These are phyloP conservation scores for Apocheima hispidaria DNA, from an alignment of 2,888 invertebrate species.

Conservation along the genomic window DNA sequence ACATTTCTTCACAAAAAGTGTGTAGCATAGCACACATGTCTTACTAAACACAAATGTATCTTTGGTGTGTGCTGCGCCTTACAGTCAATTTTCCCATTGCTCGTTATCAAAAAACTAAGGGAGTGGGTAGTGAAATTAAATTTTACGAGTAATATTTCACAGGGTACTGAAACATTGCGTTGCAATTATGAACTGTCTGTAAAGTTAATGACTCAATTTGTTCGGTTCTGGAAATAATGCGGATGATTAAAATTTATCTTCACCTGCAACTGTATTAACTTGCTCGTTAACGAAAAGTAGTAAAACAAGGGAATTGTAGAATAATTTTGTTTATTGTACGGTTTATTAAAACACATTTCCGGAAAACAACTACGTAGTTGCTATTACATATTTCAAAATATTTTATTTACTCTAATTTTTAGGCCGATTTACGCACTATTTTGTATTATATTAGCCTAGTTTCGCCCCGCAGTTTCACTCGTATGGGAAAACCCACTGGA, in stretches of 20 bases:
- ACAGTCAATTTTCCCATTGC: neutral
- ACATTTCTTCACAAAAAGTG: too few relatives aligned
- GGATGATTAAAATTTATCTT: constrained; percentile 36
- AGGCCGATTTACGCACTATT: too few relatives aligned
- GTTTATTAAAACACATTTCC: neutral
- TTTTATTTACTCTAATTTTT: too few relatives aligned
- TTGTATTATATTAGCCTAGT: too few relatives aligned
- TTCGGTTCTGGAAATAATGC: constrained; percentile 41
- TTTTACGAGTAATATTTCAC: constrained; percentile 30
- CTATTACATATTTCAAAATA: neutral
- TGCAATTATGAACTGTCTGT: constrained; percentile 46
- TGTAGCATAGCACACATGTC: too few relatives aligned
- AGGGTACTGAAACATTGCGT: constrained; percentile 33
- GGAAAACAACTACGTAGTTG: too few relatives aligned
- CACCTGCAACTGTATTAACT: constrained; percentile 8
- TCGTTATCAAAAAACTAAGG: constrained; percentile 11
- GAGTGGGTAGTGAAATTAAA: constrained; percentile 24
- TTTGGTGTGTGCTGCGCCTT: neutral
- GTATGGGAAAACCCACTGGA: too few relatives aligned
- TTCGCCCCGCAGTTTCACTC: too few relatives aligned
- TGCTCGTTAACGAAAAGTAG: neutral
- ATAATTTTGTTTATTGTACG: too few relatives aligned
- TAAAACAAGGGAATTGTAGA: too few relatives aligned
- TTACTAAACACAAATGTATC: neutral
- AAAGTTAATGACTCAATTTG: constrained; percentile 45